Conservation (phyloP, 2,888 invertebrate species). For the Macropis europaea region DNA sequence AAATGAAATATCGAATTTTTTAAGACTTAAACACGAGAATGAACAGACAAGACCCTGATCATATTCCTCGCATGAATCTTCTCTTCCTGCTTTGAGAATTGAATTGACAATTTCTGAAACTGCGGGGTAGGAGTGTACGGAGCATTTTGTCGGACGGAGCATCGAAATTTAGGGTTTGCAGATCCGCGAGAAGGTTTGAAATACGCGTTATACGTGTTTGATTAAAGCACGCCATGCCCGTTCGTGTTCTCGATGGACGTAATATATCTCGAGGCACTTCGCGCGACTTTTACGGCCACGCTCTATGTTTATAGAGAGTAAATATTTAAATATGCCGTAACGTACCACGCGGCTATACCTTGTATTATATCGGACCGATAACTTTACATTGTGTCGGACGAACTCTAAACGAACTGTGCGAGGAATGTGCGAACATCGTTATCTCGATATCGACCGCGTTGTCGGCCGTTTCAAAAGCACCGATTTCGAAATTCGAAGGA, state of each 20-base stretch:
- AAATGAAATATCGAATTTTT: too few species aligned
- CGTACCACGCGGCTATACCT: slow-evolving; percentile 18
- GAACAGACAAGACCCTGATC: too few species aligned
- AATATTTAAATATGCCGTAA: slow-evolving; percentile 62
- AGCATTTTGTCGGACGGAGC: background rate
- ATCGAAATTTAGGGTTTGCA: background rate
- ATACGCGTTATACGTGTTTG: slow-evolving; percentile 6
- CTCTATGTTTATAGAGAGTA: slow-evolving; percentile 56
- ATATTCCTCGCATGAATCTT: too few species aligned
- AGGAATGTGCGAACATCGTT: background rate
- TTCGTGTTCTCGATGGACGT: slow-evolving; percentile 5
- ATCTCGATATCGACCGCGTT: background rate
- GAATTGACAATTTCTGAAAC: too few species aligned
- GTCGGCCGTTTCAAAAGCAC: background rate
- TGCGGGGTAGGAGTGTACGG: too few species aligned
- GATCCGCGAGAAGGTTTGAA: background rate
- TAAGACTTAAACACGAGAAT: too few species aligned
- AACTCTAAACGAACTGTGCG: background rate
- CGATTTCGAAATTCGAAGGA: background rate
- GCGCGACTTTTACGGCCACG: slow-evolving; percentile 43
- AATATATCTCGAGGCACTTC: slow-evolving; percentile 31
- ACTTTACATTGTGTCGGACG: slow-evolving; percentile 21
- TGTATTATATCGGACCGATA: slow-evolving; percentile 22
- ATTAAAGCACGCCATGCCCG: slow-evolving; percentile 19
- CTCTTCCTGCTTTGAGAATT: too few species aligned